These are phyloP conservation scores for Myathropa florea DNA, from an alignment of 2,888 invertebrate species.

Conservation along the genomic window DNA sequence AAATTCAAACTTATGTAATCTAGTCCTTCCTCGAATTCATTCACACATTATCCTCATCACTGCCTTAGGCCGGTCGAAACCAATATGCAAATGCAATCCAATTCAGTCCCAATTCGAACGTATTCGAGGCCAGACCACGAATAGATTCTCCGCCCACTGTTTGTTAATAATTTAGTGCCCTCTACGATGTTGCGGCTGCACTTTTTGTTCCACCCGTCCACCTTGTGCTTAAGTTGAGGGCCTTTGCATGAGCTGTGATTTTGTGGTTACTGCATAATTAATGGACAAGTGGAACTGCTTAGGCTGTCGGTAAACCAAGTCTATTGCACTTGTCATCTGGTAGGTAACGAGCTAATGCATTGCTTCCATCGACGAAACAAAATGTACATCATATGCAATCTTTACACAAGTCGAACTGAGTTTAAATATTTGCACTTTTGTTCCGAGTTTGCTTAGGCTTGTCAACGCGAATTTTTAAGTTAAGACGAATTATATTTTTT, in stretches of 20 bases:
- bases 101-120: background rate
- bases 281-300: background rate
- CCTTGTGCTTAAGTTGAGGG: background rate
- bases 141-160: background rate
- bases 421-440: background rate
- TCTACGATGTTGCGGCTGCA: background rate
- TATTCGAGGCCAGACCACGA: background rate
- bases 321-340: background rate
- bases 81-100: background rate
- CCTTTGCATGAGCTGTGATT: background rate
- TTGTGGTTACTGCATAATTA: background rate
- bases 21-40: background rate
- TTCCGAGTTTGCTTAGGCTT: background rate
- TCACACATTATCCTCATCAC: background rate
- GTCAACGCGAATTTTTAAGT: background rate
- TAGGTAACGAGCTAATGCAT: background rate
- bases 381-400: background rate
- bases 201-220: background rate
- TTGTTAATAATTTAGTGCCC: background rate
- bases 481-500: background rate
- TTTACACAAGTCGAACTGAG: background rate
- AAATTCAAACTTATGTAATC: too few relatives aligned
- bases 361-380: background rate
- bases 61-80: background rate
- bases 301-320: background rate